Conservation (phyloP, 2,888 invertebrate species). For the Chymomyza caudatula region DNA sequence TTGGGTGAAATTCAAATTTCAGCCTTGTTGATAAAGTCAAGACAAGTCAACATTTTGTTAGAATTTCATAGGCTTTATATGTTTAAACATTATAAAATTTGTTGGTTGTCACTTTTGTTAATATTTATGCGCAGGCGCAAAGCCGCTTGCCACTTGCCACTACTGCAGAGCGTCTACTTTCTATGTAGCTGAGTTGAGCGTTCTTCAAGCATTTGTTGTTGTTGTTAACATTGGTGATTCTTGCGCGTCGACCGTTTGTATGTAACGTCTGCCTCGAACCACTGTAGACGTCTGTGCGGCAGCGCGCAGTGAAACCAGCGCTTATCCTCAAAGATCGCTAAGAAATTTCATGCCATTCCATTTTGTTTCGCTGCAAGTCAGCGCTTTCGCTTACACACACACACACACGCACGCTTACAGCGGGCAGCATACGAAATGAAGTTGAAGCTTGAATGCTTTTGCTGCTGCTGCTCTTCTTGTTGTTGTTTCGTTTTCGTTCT, state of each 20-base stretch:
- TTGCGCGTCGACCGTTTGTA: constrained; percentile 67
- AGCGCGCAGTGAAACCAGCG: constrained; percentile 73
- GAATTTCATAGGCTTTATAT: background rate
- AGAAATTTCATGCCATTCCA: constrained; percentile 72
- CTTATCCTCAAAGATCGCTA: constrained; percentile 75
- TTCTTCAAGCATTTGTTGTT: constrained; percentile 23
- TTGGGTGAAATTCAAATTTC: constrained; percentile 29
- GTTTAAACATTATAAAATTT: constrained; percentile 4
- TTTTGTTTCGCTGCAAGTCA: constrained; percentile 55
- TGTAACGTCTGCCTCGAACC: constrained; percentile 75
- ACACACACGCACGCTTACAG: constrained; percentile 7
- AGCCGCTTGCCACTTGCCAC: background rate
- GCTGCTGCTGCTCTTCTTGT: constrained; percentile 8
- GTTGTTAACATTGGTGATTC: constrained; percentile 36
- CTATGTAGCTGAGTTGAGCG: constrained; percentile 25
- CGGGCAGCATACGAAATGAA: constrained; percentile 4
- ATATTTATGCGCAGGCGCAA: constrained; percentile 20
- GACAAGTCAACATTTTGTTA: constrained; percentile 55
- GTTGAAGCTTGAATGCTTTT: constrained; percentile 27
- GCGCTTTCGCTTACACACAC: constrained; percentile 58
- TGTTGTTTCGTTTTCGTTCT: constrained; percentile 37
- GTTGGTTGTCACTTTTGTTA: constrained; percentile 2
- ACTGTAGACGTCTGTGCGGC: constrained; percentile 76
- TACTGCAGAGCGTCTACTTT: constrained; percentile 14
- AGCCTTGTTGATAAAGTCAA: constrained; percentile 44